Evolutionary conservation across 1,140 invertebrate genomes (phyloP).

Genomic region (Pachypeltis micranthus): DNA sequence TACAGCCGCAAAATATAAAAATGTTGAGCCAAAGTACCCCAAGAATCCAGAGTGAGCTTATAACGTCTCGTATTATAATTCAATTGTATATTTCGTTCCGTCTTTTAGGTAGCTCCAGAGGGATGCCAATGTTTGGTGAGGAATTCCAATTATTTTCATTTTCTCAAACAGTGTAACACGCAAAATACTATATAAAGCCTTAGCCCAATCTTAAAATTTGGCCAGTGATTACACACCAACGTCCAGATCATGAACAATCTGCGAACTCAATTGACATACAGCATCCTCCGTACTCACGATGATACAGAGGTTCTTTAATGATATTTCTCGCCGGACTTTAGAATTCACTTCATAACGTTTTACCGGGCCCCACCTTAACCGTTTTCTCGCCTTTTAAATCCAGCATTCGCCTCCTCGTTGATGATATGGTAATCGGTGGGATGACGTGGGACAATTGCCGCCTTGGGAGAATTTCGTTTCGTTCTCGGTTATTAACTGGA

Average conservation of each 20-base stretch:
- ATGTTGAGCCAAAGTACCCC: too few species aligned
- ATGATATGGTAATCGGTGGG: too few species aligned
- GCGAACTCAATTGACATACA: background rate
- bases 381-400: too few species aligned
- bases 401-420: too few species aligned
- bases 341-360: too few species aligned
- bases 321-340: too few species aligned
- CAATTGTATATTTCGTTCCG: background rate
- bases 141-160: background rate
- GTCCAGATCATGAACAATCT: background rate
- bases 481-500: too few species aligned
- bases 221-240: background rate
- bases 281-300: slow-evolving; percentile 10
- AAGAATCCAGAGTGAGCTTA: background rate
- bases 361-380: too few species aligned
- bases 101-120: background rate
- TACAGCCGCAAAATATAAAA: too few species aligned
- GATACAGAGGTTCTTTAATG: too few species aligned
- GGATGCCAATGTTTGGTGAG: background rate
- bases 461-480: too few species aligned
- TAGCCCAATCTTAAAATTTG: background rate
- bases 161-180: background rate
- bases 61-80: background rate
- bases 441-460: too few species aligned
- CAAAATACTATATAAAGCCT: background rate